Evolutionary conservation across 2,888 invertebrate genomes (phyloP).

Genomic region (Polydesmus complanatus): DNA sequence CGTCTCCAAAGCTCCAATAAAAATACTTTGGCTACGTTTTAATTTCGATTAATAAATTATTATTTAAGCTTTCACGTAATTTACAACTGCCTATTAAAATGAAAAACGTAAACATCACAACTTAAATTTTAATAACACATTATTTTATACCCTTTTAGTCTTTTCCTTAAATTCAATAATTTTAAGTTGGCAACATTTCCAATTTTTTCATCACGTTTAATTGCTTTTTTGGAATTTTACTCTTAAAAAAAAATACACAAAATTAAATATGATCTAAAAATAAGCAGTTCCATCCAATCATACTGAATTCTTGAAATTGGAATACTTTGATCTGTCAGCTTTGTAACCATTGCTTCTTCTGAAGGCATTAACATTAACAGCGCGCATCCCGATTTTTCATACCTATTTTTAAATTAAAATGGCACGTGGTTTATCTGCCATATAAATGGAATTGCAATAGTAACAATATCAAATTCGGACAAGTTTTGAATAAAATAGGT

Average conservation of each 20-base stretch:
- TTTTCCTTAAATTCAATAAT: constrained; percentile 69
- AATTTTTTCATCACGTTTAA: constrained; percentile 71
- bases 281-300: constrained; percentile 22
- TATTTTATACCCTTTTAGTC: constrained; percentile 58
- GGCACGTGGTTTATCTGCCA: too few relatives aligned
- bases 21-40: background rate
- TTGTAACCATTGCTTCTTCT: constrained; percentile 67
- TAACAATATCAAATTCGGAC: too few relatives aligned
- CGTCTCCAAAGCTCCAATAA: constrained; percentile 16
- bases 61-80: constrained; percentile 81
- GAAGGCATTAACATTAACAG: constrained; percentile 70
- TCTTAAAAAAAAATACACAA: constrained; percentile 31
- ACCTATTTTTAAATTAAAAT: constrained; percentile 32
- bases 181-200: constrained; percentile 67
- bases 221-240: constrained; percentile 66
- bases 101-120: constrained; percentile 17
- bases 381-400: constrained; percentile 69
- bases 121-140: background rate
- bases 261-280: constrained; percentile 9
- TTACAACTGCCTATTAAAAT: constrained; percentile 53
- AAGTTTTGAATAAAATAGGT: too few relatives aligned
- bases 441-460: too few relatives aligned
- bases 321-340: constrained; percentile 59
- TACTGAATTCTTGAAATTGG: constrained; percentile 71
- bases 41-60: too few relatives aligned